Evolutionary conservation across 2,888 invertebrate genomes (phyloP).

Genomic region (Zhengitettix transpicula): DNA sequence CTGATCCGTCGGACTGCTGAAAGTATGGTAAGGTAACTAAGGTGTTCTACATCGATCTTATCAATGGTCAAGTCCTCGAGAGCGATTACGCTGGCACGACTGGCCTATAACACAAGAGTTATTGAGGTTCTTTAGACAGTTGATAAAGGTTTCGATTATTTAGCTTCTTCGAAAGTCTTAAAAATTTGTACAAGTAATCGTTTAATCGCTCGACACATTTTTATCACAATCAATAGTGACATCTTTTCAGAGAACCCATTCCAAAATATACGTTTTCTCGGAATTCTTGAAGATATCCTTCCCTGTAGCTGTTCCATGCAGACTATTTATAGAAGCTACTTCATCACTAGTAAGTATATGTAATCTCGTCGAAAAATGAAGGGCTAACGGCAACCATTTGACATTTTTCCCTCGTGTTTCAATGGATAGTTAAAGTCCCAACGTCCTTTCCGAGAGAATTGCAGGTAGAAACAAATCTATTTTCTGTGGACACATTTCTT

Average conservation of each 20-base stretch:
- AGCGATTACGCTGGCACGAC: background rate
- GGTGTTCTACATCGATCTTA: background rate
- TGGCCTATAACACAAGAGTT: background rate
- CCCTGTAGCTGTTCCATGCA: background rate
- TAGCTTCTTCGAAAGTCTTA: background rate
- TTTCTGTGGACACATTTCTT: slow-evolving; percentile 1
- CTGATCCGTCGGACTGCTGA: background rate
- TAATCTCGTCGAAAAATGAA: background rate
- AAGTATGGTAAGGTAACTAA: background rate
- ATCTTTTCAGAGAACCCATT: background rate
- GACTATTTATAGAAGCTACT: background rate
- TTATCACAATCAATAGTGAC: background rate
- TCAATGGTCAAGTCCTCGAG: background rate
- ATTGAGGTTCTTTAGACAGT: background rate
- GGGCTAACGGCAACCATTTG: background rate
- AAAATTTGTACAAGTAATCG: background rate
- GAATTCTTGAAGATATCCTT: background rate
- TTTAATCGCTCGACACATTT: background rate
- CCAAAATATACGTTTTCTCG: background rate
- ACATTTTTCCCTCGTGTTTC: too few species aligned
- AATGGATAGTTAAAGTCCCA: too few species aligned
- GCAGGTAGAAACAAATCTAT: background rate
- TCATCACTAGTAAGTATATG: background rate
- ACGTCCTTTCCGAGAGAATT: background rate
- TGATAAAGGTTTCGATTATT: background rate